These are phyloP conservation scores for Hydrophis major DNA, from an alignment of 2,797 vertebrate genomes.

Conservation along the genomic window DNA sequence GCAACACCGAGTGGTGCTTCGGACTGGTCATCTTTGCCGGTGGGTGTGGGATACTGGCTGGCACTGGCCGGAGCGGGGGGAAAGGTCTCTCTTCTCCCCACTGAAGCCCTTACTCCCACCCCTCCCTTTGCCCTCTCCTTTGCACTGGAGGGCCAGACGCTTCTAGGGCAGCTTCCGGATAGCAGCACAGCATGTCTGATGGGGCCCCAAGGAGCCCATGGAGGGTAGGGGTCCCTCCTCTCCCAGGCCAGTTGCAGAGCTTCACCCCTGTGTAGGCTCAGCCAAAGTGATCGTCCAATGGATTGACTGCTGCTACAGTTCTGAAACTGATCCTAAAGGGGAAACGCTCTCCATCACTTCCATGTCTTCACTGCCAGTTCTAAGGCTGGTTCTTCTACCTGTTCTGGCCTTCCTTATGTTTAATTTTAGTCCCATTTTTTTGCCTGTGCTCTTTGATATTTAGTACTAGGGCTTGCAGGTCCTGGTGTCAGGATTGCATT, in stretches of 20 bases:
- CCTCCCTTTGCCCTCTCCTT: not conserved
- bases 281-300: not conserved
- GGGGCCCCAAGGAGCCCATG: not conserved
- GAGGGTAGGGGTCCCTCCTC: not conserved
- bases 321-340: not conserved
- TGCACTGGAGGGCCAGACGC: not conserved
- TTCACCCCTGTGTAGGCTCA: not conserved
- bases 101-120: not conserved
- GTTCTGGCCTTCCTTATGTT: not conserved
- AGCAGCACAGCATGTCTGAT: not conserved
- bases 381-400: not conserved
- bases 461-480: not conserved
- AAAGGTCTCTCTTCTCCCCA: too few relatives aligned
- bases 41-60: constrained; percentile 53
- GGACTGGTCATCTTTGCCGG: constrained; percentile 92
- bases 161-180: not conserved
- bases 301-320: not conserved
- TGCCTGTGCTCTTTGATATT: not conserved
- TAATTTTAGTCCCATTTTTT: not conserved
- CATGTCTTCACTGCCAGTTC: not conserved
- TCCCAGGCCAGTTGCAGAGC: not conserved
- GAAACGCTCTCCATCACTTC: not conserved
- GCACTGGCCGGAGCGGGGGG: not conserved
- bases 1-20: constrained; percentile 96
- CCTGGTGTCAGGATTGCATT: not conserved